phyloP scores from a whole-genome alignment of 2,797 vertebrate genomes.

The Florisuga fusca region DNA sequence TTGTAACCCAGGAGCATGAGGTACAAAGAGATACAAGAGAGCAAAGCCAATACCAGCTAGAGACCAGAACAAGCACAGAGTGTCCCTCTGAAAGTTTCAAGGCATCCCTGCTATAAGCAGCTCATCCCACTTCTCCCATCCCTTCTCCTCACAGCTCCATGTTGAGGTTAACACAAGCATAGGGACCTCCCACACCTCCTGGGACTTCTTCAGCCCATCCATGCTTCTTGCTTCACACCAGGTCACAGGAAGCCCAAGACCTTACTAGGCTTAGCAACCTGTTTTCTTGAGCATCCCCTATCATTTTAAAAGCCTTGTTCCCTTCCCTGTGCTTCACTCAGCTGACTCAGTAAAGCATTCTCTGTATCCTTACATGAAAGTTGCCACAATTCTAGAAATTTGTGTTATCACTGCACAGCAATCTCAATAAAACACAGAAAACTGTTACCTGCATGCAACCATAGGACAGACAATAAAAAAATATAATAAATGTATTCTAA shows the following conservation, averaged over 20 bases:
- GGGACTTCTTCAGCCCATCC: neutral
- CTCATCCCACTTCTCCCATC: neutral
- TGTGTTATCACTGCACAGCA: neutral
- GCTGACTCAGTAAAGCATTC: neutral
- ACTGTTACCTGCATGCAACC: neutral
- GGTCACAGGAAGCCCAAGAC: neutral
- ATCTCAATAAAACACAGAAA: neutral
- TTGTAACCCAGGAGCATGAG: neutral
- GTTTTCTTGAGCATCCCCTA: neutral
- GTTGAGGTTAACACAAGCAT: accelerated
- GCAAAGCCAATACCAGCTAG: neutral
- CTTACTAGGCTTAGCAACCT: neutral
- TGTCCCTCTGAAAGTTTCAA: accelerated
- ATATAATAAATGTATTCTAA: neutral
- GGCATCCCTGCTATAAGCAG: neutral
- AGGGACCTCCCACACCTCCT: neutral
- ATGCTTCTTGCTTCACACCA: neutral
- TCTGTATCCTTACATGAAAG: neutral
- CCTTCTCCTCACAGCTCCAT: accelerated
- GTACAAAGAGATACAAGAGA: neutral
- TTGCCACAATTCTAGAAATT: neutral
- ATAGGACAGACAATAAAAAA: neutral
- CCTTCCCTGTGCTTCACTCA: accelerated
- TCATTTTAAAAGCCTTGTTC: neutral
- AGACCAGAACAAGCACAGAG: accelerated